These are phyloP conservation scores for Colius striatus DNA, from an alignment of 2,113 vertebrate species.

Conservation along the genomic window DNA sequence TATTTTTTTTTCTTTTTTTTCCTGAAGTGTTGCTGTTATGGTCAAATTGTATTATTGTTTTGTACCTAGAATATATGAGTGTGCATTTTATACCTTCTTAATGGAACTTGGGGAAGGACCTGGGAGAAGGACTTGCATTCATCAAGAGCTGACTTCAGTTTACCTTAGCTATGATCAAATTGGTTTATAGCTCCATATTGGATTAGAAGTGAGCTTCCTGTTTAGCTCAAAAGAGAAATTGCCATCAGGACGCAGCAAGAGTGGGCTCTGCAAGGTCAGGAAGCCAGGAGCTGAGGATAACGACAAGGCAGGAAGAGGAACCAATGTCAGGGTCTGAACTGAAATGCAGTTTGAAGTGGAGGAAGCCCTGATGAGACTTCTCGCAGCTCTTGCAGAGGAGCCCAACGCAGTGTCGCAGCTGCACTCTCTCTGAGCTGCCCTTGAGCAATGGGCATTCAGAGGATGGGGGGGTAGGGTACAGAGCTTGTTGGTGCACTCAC, in stretches of 20 bases:
- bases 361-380: background rate
- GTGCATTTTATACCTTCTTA: background rate
- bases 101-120: background rate
- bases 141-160: background rate
- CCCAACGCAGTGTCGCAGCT: background rate
- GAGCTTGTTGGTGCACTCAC: background rate
- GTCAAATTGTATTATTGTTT: background rate
- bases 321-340: background rate
- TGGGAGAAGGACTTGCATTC: background rate
- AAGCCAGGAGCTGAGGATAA: background rate
- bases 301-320: background rate
- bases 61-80: background rate
- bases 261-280: background rate
- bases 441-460: background rate
- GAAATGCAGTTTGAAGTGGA: background rate
- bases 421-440: background rate
- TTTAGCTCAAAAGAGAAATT: background rate
- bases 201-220: background rate
- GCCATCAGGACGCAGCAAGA: background rate
- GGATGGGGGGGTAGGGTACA: background rate
- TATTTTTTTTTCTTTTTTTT: background rate
- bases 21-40: background rate
- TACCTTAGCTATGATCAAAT: background rate
- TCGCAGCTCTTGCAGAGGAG: background rate
- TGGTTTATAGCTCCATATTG: background rate